phyloP scores from a whole-genome alignment of 2,113 vertebrate species.

The Todiramphus saurophagus region DNA sequence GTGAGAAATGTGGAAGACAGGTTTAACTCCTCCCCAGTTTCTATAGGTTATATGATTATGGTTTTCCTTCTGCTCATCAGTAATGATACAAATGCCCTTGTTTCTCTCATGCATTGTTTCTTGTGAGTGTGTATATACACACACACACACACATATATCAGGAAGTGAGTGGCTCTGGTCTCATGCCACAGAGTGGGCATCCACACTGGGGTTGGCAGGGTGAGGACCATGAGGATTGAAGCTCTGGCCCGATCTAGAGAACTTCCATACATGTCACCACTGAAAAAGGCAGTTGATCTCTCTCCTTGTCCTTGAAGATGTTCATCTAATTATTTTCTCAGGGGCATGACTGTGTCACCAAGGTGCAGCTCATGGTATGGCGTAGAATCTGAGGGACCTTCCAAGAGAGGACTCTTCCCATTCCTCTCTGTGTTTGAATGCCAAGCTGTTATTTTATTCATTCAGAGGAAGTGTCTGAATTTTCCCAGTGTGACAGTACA shows the following conservation, averaged over 20 bases:
- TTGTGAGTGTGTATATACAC: fast-evolving
- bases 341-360: fast-evolving
- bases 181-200: not conserved
- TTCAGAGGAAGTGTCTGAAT: not conserved
- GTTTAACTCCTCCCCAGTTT: not conserved
- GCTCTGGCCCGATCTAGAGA: not conserved
- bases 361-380: not conserved
- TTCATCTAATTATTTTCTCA: not conserved
- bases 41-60: not conserved
- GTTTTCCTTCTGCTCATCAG: not conserved
- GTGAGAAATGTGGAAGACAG: not conserved
- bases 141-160: fast-evolving
- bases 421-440: not conserved
- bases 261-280: not conserved
- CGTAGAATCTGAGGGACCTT: not conserved
- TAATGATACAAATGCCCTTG: fast-evolving
- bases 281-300: not conserved
- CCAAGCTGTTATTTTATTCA: not conserved
- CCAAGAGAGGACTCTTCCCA: not conserved
- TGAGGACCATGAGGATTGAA: fast-evolving
- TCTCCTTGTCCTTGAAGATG: not conserved
- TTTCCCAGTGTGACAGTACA: not conserved
- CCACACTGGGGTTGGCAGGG: fast-evolving
- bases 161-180: not conserved
- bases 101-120: not conserved